Conservation (phyloP, 2,113 vertebrate species). For the Pelodiscus sinensis region DNA sequence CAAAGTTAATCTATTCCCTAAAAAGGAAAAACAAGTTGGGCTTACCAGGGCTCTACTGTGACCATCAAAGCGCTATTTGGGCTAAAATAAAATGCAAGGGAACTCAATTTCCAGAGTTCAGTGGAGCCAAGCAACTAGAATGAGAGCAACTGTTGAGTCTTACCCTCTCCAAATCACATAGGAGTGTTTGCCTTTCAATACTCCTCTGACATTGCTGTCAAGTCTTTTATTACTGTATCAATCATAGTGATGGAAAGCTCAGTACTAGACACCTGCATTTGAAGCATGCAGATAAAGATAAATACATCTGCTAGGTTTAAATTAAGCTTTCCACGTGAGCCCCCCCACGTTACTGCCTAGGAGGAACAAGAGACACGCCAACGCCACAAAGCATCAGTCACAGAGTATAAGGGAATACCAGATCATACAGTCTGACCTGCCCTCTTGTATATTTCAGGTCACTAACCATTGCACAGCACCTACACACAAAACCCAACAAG, state of each 20-base stretch:
- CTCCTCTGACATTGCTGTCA: rapidly evolving
- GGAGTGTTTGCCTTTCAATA: rapidly evolving
- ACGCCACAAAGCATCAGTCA: background rate
- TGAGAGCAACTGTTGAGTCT: rapidly evolving
- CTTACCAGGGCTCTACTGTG: background rate
- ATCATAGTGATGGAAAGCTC: background rate
- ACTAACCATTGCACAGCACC: background rate
- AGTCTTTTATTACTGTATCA: background rate
- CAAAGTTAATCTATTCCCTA: background rate
- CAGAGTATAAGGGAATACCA: background rate
- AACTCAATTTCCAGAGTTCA: background rate
- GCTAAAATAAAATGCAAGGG: background rate
- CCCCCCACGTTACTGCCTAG: rapidly evolving
- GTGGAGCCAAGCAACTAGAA: rapidly evolving
- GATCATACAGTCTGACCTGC: background rate
- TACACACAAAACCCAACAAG: background rate
- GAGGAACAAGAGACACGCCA: background rate
- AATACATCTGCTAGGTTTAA: background rate
- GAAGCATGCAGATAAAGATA: background rate
- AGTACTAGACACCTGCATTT: background rate
- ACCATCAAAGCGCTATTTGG: background rate
- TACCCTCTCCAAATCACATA: rapidly evolving
- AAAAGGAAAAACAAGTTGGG: background rate
- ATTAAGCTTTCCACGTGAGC: background rate
- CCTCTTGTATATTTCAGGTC: background rate